Percentiles rank a stretch among this genome's conserved stretches.
Conservation (phyloP, 2,888 invertebrate genomes). For the Cyclophora albipunctata region DNA sequence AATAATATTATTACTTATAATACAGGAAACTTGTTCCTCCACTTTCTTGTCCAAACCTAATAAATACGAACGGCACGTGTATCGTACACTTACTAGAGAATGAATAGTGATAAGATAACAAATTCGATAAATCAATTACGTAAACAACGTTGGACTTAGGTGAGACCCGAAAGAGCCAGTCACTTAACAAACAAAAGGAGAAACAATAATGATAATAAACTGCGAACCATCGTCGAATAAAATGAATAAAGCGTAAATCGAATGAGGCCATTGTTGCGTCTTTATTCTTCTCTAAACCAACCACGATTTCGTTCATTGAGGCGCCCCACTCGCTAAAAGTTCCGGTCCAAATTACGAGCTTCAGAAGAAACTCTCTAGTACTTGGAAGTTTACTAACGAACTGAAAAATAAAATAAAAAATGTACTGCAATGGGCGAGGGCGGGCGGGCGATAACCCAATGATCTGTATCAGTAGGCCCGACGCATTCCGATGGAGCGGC, state of each 20-base stretch:
- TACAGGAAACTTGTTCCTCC: too few relatives aligned
- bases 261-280: conserved; percentile 48
- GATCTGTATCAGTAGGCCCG: conserved; percentile 22
- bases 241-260: conserved; percentile 47
- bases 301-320: conserved; percentile 45
- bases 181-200: conserved; percentile 29
- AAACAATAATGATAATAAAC: conserved; percentile 43
- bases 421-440: conserved; percentile 29
- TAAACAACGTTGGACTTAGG: too few relatives aligned
- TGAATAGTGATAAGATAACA: too few relatives aligned
- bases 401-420: conserved; percentile 34
- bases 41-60: too few relatives aligned
- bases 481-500: conserved; percentile 12
- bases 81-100: too few relatives aligned
- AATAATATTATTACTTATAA: too few relatives aligned
- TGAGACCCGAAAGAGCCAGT: conserved; percentile 21
- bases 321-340: conserved; percentile 37
- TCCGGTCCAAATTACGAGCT: conserved; percentile 49
- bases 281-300: conserved; percentile 45
- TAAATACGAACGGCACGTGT: too few relatives aligned
- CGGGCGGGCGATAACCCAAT: conserved; percentile 17
- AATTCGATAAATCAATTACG: too few relatives aligned
- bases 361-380: conserved; percentile 40
- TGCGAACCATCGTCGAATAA: conserved; percentile 31
- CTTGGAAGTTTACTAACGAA: conserved; percentile 41